A percentile compares a stretch with the other conserved stretches of the same genome.
phyloP scores from a whole-genome alignment of 2,888 invertebrate species.

The Chrysopilus asiliformis region DNA sequence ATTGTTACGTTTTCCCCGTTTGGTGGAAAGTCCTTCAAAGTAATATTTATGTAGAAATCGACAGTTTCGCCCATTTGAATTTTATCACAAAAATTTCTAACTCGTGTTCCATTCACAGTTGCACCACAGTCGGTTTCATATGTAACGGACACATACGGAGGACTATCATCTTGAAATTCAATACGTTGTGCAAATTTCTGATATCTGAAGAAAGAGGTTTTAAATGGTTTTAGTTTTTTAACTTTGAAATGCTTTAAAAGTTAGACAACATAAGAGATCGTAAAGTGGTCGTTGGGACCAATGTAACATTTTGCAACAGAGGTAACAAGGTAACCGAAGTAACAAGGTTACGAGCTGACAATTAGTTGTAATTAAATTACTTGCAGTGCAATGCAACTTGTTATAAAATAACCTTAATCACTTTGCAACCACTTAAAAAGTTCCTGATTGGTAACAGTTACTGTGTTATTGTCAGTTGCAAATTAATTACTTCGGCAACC shows the following conservation, averaged over 20 bases:
- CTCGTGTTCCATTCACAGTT: conserved; percentile 35
- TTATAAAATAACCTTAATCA: too few relatives aligned
- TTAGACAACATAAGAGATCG: too few relatives aligned
- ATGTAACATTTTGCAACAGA: too few relatives aligned
- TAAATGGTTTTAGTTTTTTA: background rate
- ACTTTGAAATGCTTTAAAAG: background rate
- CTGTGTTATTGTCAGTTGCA: too few relatives aligned
- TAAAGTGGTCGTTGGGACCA: too few relatives aligned
- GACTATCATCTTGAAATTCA: conserved; percentile 48
- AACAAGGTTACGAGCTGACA: too few relatives aligned
- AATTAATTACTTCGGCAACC: too few relatives aligned
- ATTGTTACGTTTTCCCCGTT: conserved; percentile 38
- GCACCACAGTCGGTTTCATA: conserved; percentile 61
- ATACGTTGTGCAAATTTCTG: conserved; percentile 54
- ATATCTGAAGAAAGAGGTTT: conserved; percentile 39
- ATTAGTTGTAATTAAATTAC: too few relatives aligned
- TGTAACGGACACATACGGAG: conserved; percentile 47
- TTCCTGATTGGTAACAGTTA: too few relatives aligned
- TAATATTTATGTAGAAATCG: conserved; percentile 48
- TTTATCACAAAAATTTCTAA: conserved; percentile 45
- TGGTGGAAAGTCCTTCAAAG: conserved; percentile 42
- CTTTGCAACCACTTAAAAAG: too few relatives aligned
- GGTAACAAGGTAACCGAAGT: too few relatives aligned
- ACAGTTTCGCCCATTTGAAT: conserved; percentile 48
- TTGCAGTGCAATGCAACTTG: too few relatives aligned